Base-by-base conservation (phyloP, 2,888 invertebrate genomes). In the Hypena proboscidalis region DNA sequence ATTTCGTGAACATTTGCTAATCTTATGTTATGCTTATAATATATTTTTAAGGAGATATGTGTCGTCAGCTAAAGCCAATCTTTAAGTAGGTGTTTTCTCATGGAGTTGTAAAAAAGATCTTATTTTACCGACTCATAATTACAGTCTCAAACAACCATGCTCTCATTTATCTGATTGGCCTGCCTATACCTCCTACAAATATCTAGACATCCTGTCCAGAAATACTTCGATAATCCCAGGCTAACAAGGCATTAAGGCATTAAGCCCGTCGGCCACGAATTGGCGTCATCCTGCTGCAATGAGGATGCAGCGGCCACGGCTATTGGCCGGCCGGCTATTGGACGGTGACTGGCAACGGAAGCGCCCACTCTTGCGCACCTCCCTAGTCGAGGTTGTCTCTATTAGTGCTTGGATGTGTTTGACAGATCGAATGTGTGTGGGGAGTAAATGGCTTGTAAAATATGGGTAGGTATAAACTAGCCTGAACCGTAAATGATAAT, bases 251-350 rank as follows among this genome's bases (percentile, higher is more conserved):
- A 32, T 20, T 23, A 26, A 42, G 30, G 8, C 25, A 6, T 26
- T 32, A 17, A 4, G 33, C 29, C 48, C 47, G 51, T 31, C 63
- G 41, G n/a, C 31, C 36, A 40, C 60, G 70, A 78, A 82, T 83
- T 79, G 75, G 40, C 58, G 56, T 70, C 82, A 81, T 86, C 87
- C 86, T 53, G 46, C 37, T 55, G 67, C 80, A 88, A 88, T 88
- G 79, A 89, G 89, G 89, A 89, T 80, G 87, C 78, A 43, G 61
- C 62, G 55, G 65, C 66, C 67, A 49, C 59, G 67, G 49, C 77
- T 70, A 87, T 86, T 87, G 87, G 86, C 77, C 80, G 80, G 80
- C 80, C 79, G 81, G 79, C 70, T 77, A 44, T 38, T 38, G 43
- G 43, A 11, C 33, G 19, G 17, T n/a, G n/a, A n/a, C 26, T 6